phyloP scores from a whole-genome alignment of 2,113 vertebrate genomes.

The Neolamprologus devosi region DNA sequence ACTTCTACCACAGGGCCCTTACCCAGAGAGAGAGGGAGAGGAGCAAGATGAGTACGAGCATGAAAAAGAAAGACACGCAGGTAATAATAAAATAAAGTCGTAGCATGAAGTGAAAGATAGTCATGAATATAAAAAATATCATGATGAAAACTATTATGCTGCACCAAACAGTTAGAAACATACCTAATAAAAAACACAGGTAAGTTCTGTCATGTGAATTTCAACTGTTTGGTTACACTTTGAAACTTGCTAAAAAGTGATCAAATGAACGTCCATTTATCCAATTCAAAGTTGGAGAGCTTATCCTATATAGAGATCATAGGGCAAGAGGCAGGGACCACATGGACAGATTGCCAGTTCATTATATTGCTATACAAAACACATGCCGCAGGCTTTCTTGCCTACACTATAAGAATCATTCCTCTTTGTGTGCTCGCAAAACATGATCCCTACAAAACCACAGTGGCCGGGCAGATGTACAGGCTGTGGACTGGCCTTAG shows the following conservation, averaged over 20 bases:
- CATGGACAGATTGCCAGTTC: background rate
- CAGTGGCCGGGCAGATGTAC: background rate
- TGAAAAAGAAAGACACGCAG: background rate
- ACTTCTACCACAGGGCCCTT: background rate
- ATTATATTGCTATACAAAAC: background rate
- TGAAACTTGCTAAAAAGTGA: background rate
- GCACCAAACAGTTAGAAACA: background rate
- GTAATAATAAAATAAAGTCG: background rate
- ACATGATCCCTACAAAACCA: background rate
- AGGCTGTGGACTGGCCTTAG: background rate
- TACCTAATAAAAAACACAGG: background rate
- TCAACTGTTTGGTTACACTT: background rate
- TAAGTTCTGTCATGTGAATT: background rate
- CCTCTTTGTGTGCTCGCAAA: background rate
- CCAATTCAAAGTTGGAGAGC: background rate
- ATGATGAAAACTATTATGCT: background rate
- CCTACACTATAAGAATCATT: fast-evolving
- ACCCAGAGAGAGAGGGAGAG: background rate
- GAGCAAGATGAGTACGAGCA: background rate
- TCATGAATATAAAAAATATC: background rate
- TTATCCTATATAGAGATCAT: background rate
- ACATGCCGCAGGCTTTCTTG: background rate
- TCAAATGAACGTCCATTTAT: background rate
- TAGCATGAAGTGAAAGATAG: background rate
- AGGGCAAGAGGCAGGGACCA: background rate